Conservation (phyloP, 2,888 invertebrate species). For the Ephialtes manifestator region DNA sequence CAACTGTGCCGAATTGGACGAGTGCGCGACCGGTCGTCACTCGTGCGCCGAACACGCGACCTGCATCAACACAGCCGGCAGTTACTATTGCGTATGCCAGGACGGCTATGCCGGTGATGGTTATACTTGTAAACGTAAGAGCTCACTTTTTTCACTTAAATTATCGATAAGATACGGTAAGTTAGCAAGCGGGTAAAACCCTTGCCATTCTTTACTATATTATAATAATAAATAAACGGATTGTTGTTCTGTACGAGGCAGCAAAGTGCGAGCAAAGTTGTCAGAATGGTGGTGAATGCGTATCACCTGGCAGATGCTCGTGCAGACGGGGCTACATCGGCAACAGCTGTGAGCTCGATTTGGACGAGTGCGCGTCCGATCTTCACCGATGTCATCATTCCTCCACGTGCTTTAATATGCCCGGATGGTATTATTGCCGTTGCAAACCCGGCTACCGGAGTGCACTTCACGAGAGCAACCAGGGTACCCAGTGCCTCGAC, state of each 20-base stretch:
- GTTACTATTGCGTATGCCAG: slow-evolving; percentile 92
- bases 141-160: neutral
- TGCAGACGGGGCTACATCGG: slow-evolving; percentile 95
- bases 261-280: slow-evolving; percentile 93
- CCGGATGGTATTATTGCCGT: slow-evolving; percentile 96
- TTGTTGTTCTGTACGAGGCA: slow-evolving; percentile 81
- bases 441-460: slow-evolving; percentile 93
- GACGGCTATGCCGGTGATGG: slow-evolving; percentile 93
- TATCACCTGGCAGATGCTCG: slow-evolving; percentile 91
- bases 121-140: slow-evolving; percentile 91
- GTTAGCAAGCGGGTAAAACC: neutral
- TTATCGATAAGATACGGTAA: too few species aligned
- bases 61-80: slow-evolving; percentile 94
- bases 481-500: slow-evolving; percentile 90
- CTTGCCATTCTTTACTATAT: too few species aligned
- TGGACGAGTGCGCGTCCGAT: slow-evolving; percentile 93
- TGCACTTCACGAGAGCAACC: slow-evolving; percentile 87
- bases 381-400: slow-evolving; percentile 91
- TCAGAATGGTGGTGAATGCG: slow-evolving; percentile 94
- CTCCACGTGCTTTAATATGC: slow-evolving; percentile 94
- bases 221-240: neutral
- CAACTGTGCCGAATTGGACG: slow-evolving; percentile 93
- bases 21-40: slow-evolving; percentile 91
- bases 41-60: slow-evolving; percentile 92
- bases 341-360: slow-evolving; percentile 93